Evolutionary conservation across 1,140 invertebrate genomes (phyloP), one percentile per base, ranked within the genome.

Genomic region (Aporrectodea caliginosa): DNA sequence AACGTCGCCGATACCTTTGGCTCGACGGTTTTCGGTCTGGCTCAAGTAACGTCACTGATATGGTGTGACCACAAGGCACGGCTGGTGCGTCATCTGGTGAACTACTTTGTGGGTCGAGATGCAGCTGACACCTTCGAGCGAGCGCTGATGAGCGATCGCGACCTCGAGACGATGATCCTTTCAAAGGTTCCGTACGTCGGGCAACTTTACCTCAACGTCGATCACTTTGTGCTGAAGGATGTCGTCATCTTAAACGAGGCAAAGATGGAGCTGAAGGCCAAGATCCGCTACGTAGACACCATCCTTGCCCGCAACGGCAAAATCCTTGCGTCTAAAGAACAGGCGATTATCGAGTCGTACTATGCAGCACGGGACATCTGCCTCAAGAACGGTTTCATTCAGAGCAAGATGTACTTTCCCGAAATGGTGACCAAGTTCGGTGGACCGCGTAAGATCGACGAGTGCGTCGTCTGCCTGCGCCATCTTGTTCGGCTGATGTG

Each of bases 151-250:
- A 35, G 33, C 31, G 79, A 80, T 72, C 58, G 69, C 1, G 75
- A 77, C 29, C 71, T 80, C 1, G 79, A 80, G 32, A 68, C 69
- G 32, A 6, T 80, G 35, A 69, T 80, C n/a, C 69, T 80, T 29
- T 69, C 79, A 22, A 34, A 69, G 16, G 29, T 80, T 34, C 79
- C 79, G 22, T 80, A 80, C 30, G 79, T 74, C 16, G 71, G 32
- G 30, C 73, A 77, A 33, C 71, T 80, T 68, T 71, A 33, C 71
- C 75, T 80, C 16, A 69, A 69, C 12, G 73, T 27, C 6, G 68
- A 77, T 77, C 69, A 72, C 75, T 80, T 80, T 72, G 69, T 80
- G 30, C 79, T 80, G 27, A 70, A 71, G 69, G 74, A 80, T 29
- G 32, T 71, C 69, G 35, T 70, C 33, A n/a, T 70, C 43, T 32